Percentiles rank a stretch among this genome's conserved stretches.
These are phyloP conservation scores for Dissostichus mawsoni DNA, from an alignment of 2,113 vertebrate genomes.

Conservation along the genomic window DNA sequence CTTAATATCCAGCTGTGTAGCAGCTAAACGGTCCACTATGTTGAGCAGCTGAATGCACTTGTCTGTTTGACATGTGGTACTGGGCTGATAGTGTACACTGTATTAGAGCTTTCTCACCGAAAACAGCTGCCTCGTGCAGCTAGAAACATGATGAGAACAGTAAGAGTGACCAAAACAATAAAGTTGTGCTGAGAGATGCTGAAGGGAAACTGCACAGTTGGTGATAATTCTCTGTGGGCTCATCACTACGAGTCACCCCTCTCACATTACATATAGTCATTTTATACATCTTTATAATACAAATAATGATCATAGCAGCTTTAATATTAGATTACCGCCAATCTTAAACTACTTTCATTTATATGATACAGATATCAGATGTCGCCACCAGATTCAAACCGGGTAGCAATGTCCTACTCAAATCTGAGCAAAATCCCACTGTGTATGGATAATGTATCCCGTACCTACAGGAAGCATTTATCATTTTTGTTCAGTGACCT, in stretches of 20 bases:
- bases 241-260: not conserved
- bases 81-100: not conserved
- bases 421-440: not conserved
- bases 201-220: not conserved
- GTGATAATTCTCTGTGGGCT: not conserved
- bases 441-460: slow-evolving; percentile 20
- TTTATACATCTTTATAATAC: slow-evolving; percentile 11
- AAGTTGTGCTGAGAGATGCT: slow-evolving; percentile 11
- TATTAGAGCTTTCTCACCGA: not conserved
- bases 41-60: not conserved
- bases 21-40: not conserved
- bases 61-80: not conserved
- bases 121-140: slow-evolving; percentile 2
- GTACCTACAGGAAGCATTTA: slow-evolving; percentile 44
- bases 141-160: not conserved
- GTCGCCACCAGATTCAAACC: not conserved
- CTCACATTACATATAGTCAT: not conserved
- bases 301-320: not conserved
- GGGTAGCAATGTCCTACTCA: not conserved
- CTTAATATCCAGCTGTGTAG: not conserved
- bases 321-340: not conserved
- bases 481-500: slow-evolving; percentile 67
- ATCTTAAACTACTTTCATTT: not conserved
- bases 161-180: not conserved
- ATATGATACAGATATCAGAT: slow-evolving; percentile 15